Base-by-base conservation (phyloP, 2,113 vertebrate species). In the Turnix velox region DNA sequence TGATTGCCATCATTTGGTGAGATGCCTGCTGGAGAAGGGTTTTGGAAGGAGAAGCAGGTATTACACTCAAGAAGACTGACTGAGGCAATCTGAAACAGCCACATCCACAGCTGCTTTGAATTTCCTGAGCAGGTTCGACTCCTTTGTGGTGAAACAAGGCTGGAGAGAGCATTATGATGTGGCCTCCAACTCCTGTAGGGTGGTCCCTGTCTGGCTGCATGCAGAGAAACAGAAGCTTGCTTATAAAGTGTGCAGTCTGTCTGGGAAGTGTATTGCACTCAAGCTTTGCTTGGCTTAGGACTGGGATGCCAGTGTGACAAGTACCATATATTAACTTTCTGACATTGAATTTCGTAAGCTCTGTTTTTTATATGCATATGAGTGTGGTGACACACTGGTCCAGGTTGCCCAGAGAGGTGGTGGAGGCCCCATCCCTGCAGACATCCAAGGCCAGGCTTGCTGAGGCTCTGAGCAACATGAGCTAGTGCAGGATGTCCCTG, bases 161-260 rank as follows among this genome's bases (percentile, higher is more conserved):
- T 63, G n/a, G 16, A 49, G 57, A 14, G 39, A 80, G 49, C 55
- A 20, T 18, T 75, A 91, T 72, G 79, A 30, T 0, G 0, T 52
- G 72, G 75, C 28, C 86, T 89, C 30, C 46, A n/a, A 11, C 54
- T 88, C 6, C 52, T 7, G 1, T 25, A 1, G 9, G 18, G 79
- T 57, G 76, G 25, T 69, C 76, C 25, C 49, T 45, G 1, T 6
- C 5, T 80, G 46, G 45, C 79, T 83, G 57, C 0, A 0, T 55
- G 69, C 90, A 82, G 58, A 57, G 85, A 46, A 89, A 31, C 83
- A 85, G 88, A 37, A 37, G 58, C 83, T 73, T 58, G 55, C 6
- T n/a, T 77, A 22, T 52, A 8, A 72, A 76, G 31, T 45, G 2
- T 75, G 52, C 46, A 20, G 13, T 58, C 39, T 66, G 35, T n/a